Percentiles rank a stretch among this genome's conserved stretches.
phyloP scores from a whole-genome alignment of 2,888 invertebrate genomes.

The Brachypalpus laphriformis region DNA sequence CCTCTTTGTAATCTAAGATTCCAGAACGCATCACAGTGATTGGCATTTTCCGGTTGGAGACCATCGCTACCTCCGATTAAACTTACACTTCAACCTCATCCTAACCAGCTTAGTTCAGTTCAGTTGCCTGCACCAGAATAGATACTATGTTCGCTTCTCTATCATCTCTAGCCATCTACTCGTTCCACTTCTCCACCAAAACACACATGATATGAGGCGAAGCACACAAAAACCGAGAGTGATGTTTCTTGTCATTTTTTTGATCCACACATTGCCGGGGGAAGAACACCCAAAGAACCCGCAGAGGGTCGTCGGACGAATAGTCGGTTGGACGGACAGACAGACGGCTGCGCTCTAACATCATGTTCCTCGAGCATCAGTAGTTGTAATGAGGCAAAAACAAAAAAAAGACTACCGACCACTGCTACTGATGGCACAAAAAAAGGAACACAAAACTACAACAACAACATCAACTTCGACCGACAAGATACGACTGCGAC shows the following conservation, averaged over 20 bases:
- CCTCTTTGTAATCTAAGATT: constrained; percentile 1
- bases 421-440: constrained; percentile 1
- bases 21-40: constrained; percentile 13
- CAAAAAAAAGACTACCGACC: constrained; percentile 37
- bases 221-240: constrained; percentile 35
- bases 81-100: constrained; percentile 1
- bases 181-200: constrained; percentile 18
- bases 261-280: constrained; percentile 37
- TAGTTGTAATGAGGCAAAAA: constrained; percentile 61
- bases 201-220: background rate
- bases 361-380: constrained; percentile 49
- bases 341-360: constrained; percentile 43
- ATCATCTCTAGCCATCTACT: constrained; percentile 36
- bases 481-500: constrained; percentile 73
- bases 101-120: background rate
- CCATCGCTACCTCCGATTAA: constrained; percentile 28
- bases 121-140: constrained; percentile 18
- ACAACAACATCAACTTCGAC: constrained; percentile 68
- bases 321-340: constrained; percentile 1
- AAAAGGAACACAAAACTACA: constrained; percentile 23
- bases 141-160: constrained; percentile 24
- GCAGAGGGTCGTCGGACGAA: constrained; percentile 21
- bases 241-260: constrained; percentile 60
- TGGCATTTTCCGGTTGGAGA: constrained; percentile 48
- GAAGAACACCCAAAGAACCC: constrained; percentile 60